phyloP scores from a whole-genome alignment of 2,797 vertebrate genomes.

The Thaleichthys pacificus region DNA sequence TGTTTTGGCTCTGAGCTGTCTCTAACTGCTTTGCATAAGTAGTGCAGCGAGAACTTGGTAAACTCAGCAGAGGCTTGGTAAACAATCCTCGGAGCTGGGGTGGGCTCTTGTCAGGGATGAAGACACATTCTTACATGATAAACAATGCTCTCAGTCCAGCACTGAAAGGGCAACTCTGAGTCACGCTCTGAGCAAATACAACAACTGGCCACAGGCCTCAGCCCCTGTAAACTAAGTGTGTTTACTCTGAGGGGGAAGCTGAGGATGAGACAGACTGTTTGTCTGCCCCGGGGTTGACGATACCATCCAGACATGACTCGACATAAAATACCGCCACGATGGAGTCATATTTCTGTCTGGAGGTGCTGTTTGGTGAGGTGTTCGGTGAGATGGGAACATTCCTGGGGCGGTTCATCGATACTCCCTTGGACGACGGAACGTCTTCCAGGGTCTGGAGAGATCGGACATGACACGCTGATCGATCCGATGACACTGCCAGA shows the following conservation, averaged over 20 bases:
- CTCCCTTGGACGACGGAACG: constrained; percentile 2
- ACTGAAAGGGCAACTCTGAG: neutral
- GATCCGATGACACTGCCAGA: constrained; percentile 53
- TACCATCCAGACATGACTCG: too few species aligned
- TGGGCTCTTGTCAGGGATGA: constrained; percentile 5
- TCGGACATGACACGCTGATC: constrained; percentile 29
- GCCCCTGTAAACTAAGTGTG: too few species aligned
- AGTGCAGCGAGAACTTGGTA: constrained; percentile 17
- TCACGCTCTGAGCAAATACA: constrained; percentile 38
- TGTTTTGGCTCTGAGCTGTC: constrained; percentile 28
- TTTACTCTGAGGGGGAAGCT: too few species aligned
- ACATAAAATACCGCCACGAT: too few species aligned
- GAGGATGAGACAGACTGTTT: neutral
- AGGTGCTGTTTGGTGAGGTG: neutral
- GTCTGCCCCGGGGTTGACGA: neutral
- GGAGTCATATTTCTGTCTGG: neutral
- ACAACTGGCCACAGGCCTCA: constrained; percentile 29
- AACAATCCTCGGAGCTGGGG: constrained; percentile 27
- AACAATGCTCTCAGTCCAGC: neutral
- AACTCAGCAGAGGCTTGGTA: constrained; percentile 26
- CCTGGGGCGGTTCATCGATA: neutral
- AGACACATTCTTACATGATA: constrained; percentile 37
- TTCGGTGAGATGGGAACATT: neutral
- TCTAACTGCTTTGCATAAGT: neutral
- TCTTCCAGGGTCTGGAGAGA: constrained; percentile 2